Evolutionary conservation across 2,797 vertebrate genomes (phyloP), one percentile per base, ranked within the genome.

Genomic region (Darevskia mixta): DNA sequence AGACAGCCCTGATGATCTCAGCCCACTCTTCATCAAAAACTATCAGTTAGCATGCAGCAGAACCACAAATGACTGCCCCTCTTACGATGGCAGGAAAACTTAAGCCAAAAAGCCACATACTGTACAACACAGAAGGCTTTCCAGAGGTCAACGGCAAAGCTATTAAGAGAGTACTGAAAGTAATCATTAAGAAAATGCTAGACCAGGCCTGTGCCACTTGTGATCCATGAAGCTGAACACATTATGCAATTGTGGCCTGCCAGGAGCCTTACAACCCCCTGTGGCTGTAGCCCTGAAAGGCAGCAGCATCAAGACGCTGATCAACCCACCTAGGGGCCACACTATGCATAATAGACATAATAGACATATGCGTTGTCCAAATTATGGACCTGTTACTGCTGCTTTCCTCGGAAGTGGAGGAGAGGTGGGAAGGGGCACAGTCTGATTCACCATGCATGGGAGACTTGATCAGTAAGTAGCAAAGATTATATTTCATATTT

Each of bases 11-110:
- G 55, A 86, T 72, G 35, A 92, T 92, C 83, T 90, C 83, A 87
- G 90, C 45, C 80, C 67, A 35, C 49, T 94, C 69, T 91, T 92
- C 85, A 90, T 76, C 4, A 81, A 84, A 87, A 69, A 83, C 45
- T 2, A 92, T 25, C 83, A 71, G 67, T 27, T 0, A 18, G 87
- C 35, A 84, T 1, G 11, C 2, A 81, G 79, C 32, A 67, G 20
- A 7, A 41, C 9, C 45, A 18, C 1, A 8, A 76, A 78, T 41
- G 32, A 78, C 35, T 86, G n/a, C 55, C 87, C 77, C 55, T 8
- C 13, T 5, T 78, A 84, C 71, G 82, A 83, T 45, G 35, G 49
- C 17, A 81, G 11, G 82, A 76, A 81, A 72, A 35, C 82, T 82
- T 77, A 3, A 73, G 83, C 55, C 77, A 85, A 75, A 89, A 87